Conservation (phyloP, 2,888 invertebrate genomes). For the Gonocerus acuteangulatus region DNA sequence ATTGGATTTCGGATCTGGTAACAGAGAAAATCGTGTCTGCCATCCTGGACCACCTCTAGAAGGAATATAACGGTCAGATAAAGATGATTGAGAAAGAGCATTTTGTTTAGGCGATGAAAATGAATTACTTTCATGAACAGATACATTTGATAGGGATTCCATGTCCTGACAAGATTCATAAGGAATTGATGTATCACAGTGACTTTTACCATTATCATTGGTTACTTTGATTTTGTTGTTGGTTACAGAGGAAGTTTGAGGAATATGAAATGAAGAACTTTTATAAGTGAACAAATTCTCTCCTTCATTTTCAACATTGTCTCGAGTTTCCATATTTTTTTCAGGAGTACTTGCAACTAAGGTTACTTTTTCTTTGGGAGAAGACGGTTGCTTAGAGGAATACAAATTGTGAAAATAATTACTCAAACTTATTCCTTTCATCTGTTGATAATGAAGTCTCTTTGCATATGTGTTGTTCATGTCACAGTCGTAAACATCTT, state of each 20-base stretch:
- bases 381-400: not conserved
- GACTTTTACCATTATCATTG: not conserved
- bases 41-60: not conserved
- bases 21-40: not conserved
- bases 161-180: no score
- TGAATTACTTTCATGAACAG: no score
- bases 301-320: slow-evolving; percentile 1
- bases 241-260: not conserved
- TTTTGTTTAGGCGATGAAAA: not conserved
- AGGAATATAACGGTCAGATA: not conserved
- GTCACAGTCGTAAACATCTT: not conserved
- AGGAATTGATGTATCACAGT: not conserved
- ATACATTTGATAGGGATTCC: no score
- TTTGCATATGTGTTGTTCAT: not conserved
- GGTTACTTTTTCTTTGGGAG: not conserved
- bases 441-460: slow-evolving; percentile 5
- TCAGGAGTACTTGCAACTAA: not conserved
- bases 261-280: not conserved
- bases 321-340: not conserved
- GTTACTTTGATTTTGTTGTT: not conserved
- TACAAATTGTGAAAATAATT: not conserved
- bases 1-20: not conserved
- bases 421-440: not conserved
- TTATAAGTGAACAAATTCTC: not conserved
- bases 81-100: not conserved